Evolutionary conservation across 2,113 vertebrate genomes (phyloP), one percentile per base, ranked within the genome.

Genomic region (Myodes glareolus): DNA sequence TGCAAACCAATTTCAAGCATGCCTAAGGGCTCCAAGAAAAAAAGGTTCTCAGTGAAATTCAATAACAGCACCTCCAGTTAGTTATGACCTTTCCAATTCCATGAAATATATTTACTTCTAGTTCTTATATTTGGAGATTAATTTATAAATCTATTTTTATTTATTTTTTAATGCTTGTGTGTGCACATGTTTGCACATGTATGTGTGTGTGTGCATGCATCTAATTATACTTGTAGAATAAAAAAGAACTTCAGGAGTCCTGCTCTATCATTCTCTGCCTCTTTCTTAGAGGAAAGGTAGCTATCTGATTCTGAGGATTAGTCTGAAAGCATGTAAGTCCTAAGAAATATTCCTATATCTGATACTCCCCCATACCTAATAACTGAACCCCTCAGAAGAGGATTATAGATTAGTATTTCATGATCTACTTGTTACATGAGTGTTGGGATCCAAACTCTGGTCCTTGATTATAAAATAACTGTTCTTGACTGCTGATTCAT

Each of bases 71-170:
- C n/a, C 45, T 90, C 21, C 45, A 10, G 47, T 73, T 91, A 73
- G 70, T 67, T 72, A 94, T 23, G 17, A 21, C 3, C 6, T 11
- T 88, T 94, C 27, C 27, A 88, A 45, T 68, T 84, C 23, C 21
- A 33, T 36, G 6, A 39, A 31, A 9, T 2, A 7, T 80, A 11
- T 50, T 19, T 0, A 92, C 2, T 9, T 55, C 7, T 27, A 87
- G 25, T 61, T 87, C 58, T 91, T 89, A 52, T 3, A 63, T 75
- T 91, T 88, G 45, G 39, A 94, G 29, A 80, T 86, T 93, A 91
- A 85, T 4, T 67, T 33, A 31, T 36, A 65, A 31, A 85, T 65
- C 65, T 5, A 86, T 33, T 33, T 31, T 85, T 31, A 65, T 65
- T 65, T 84, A 29, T 29, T 63, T 50, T 52, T 50, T 58, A 58